These are phyloP conservation scores for Tetranychus piercei DNA, from an alignment of 2,888 invertebrate genomes.

Conservation along the genomic window DNA sequence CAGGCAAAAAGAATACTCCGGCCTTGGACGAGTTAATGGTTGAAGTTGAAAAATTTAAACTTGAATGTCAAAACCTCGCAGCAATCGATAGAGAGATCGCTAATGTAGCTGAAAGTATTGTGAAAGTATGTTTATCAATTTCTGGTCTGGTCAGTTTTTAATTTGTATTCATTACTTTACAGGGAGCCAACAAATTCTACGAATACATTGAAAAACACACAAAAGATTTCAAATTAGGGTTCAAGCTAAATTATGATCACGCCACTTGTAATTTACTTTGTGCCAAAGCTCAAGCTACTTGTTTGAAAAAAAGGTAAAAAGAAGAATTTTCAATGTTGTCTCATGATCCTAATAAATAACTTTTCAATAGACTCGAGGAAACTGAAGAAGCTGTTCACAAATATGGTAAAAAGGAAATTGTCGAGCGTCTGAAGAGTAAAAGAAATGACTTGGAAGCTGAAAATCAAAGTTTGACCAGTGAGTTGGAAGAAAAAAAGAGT, in stretches of 20 bases:
- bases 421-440: not conserved
- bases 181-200: not conserved
- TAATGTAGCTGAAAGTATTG: not conserved
- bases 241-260: not conserved
- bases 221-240: not conserved
- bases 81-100: not conserved
- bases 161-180: not conserved
- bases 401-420: not conserved
- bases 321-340: too few relatives aligned
- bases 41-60: not conserved
- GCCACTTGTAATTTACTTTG: not conserved
- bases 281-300: not conserved
- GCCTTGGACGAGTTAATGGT: not conserved
- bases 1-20: not conserved
- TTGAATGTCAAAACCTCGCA: not conserved
- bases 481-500: not conserved
- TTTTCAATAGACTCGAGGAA: not conserved
- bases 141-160: not conserved
- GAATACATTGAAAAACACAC: not conserved
- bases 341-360: not conserved
- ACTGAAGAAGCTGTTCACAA: not conserved
- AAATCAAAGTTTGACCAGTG: not conserved
- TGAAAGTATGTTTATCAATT: not conserved
- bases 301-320: not conserved
- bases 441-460: not conserved